These are phyloP conservation scores for Elmis aenea DNA, from an alignment of 2,888 invertebrate species.

Conservation along the genomic window DNA sequence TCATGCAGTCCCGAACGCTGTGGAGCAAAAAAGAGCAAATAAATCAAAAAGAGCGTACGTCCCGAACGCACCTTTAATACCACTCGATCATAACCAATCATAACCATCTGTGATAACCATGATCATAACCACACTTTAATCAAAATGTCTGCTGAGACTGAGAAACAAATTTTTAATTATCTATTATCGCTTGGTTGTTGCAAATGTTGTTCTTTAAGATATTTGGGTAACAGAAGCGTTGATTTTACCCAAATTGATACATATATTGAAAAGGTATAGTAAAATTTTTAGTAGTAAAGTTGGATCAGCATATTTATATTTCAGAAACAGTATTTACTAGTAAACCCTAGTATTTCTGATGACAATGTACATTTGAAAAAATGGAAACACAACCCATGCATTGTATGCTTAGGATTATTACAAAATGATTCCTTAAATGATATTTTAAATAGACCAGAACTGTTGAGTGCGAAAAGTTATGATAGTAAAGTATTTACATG, in stretches of 20 bases:
- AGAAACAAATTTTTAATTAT: too few relatives aligned
- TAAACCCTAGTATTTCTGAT: not conserved
- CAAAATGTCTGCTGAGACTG: too few relatives aligned
- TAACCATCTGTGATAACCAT: too few relatives aligned
- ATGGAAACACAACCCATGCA: constrained; percentile 54
- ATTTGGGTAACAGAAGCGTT: constrained; percentile 55
- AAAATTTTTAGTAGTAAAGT: constrained; percentile 8
- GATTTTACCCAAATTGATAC: constrained; percentile 52
- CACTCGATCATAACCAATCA: too few relatives aligned
- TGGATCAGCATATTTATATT: too few relatives aligned
- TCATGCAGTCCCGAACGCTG: too few relatives aligned
- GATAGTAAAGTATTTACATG: constrained; percentile 63
- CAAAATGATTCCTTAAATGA: constrained; percentile 53
- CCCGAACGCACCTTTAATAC: too few relatives aligned
- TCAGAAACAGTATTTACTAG: not conserved
- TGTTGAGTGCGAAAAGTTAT: constrained; percentile 53
- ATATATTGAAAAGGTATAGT: constrained; percentile 51
- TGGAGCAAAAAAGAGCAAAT: too few relatives aligned
- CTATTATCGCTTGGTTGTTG: too few relatives aligned
- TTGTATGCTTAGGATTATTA: constrained; percentile 68
- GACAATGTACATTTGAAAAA: constrained; percentile 39
- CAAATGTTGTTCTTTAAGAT: constrained; percentile 63
- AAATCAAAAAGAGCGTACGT: too few relatives aligned
- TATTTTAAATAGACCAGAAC: constrained; percentile 50
- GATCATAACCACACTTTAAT: too few relatives aligned